These are phyloP conservation scores for Acheta domesticus DNA, from an alignment of 2,888 invertebrate genomes.

Conservation along the genomic window DNA sequence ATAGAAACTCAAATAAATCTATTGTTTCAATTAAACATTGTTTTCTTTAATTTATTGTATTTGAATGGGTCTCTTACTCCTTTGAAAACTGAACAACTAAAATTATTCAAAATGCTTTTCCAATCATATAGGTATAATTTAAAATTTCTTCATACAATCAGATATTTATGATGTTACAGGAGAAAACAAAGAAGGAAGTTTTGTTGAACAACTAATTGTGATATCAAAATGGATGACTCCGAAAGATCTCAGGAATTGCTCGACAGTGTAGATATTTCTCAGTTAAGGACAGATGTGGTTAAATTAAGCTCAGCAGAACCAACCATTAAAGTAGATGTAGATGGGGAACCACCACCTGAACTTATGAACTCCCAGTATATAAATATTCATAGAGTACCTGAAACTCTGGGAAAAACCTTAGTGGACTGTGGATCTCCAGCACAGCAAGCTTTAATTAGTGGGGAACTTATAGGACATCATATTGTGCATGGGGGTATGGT, in stretches of 20 bases:
- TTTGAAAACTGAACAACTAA: too few relatives aligned
- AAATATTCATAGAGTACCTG: conserved; percentile 36
- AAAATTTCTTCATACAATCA: too few relatives aligned
- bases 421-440: conserved; percentile 33
- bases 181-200: not conserved
- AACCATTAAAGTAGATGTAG: conserved; percentile 31
- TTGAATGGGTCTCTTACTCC: too few relatives aligned
- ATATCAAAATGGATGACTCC: conserved; percentile 34
- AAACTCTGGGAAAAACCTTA: conserved; percentile 31
- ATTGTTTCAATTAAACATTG: too few relatives aligned
- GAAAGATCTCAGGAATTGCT: conserved; percentile 34
- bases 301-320: not conserved
- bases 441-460: conserved; percentile 29
- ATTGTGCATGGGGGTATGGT: conserved; percentile 36
- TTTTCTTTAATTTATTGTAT: too few relatives aligned
- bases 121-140: too few relatives aligned
- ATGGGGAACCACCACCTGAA: conserved; percentile 29
- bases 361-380: conserved; percentile 35
- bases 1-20: too few relatives aligned
- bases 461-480: conserved; percentile 35
- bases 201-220: not conserved
- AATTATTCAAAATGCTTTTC: too few relatives aligned
- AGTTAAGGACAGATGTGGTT: conserved; percentile 18
- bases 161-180: conserved; percentile 22
- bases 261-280: conserved; percentile 29